Conservation (phyloP, 2,888 invertebrate genomes). For the Acanthosepion lycidas region DNA sequence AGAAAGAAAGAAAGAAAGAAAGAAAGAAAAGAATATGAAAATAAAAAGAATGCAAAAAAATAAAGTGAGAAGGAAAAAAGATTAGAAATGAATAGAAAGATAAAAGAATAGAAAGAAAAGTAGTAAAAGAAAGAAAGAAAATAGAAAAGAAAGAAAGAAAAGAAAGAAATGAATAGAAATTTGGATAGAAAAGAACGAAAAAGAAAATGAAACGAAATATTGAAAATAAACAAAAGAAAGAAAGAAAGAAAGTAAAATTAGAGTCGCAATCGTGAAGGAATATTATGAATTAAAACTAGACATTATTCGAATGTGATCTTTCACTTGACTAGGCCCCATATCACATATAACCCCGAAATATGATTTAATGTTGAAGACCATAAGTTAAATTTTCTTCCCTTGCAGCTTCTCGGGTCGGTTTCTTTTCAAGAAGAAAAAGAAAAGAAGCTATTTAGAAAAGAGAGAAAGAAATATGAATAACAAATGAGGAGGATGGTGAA, state of each 20-base stretch:
- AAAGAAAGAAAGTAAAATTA: not conserved
- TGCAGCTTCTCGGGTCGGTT: not conserved
- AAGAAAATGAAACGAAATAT: too few species aligned
- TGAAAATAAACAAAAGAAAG: not conserved
- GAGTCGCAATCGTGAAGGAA: too few species aligned
- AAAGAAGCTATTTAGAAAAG: not conserved
- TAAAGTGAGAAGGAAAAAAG: not conserved
- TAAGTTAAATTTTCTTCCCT: not conserved
- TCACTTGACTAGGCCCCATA: not conserved
- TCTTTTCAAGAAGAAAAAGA: not conserved
- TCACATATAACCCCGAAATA: not conserved
- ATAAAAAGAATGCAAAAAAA: not conserved
- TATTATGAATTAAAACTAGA: not conserved
- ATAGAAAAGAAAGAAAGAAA: not conserved
- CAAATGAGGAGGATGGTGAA: not conserved
- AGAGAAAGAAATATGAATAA: not conserved
- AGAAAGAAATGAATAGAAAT: not conserved
- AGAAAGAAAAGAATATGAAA: not conserved
- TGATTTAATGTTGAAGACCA: not conserved
- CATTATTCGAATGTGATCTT: not conserved
- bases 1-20: not conserved
- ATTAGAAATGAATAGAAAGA: not conserved
- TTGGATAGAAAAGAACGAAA: not conserved
- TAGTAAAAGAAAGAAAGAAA: not conserved
- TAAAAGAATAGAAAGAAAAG: not conserved